These are phyloP conservation scores for Drosophila virilis DNA, from an alignment of 1,140 invertebrate species.

Conservation along the genomic window DNA sequence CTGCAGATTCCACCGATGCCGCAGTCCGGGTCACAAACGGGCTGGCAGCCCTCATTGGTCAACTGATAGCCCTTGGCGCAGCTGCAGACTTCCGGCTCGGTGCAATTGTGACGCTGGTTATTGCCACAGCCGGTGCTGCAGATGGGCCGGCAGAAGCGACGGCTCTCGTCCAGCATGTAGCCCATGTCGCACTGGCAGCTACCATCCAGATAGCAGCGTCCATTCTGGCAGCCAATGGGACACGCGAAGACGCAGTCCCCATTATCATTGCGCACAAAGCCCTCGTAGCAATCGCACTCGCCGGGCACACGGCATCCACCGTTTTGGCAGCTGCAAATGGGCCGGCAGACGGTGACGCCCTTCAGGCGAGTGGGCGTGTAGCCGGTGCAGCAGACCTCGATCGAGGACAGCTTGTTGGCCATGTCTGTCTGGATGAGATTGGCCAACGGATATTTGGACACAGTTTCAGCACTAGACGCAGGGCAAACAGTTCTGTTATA, in stretches of 20 bases:
- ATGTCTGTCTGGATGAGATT: conserved; percentile 57
- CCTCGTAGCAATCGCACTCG: conserved; percentile 86
- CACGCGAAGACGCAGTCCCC: conserved; percentile 79
- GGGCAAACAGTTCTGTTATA: too few relatives aligned
- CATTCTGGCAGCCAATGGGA: conserved; percentile 83
- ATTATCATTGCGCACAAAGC: conserved; percentile 85
- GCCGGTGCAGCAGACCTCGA: conserved; percentile 86
- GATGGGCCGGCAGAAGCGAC: conserved; percentile 84
- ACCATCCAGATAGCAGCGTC: conserved; percentile 85
- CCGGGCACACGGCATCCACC: conserved; percentile 86
- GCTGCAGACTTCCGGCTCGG: conserved; percentile 73
- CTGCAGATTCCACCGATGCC: conserved; percentile 70
- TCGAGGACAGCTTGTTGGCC: conserved; percentile 46
- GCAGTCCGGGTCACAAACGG: conserved; percentile 76
- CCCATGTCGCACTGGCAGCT: conserved; percentile 87
- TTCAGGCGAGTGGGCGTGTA: conserved; percentile 85
- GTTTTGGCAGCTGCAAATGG: conserved; percentile 86
- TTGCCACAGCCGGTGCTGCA: conserved; percentile 83
- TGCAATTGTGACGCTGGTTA: conserved; percentile 74
- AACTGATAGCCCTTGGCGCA: conserved; percentile 73
- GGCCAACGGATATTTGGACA: conserved; percentile 55
- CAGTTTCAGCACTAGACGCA: conserved; percentile 42
- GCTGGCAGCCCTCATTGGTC: conserved; percentile 70
- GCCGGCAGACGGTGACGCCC: conserved; percentile 84
- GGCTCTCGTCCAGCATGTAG: conserved; percentile 86